Evolutionary conservation across 2,113 vertebrate genomes (phyloP).

Genomic region (Calyptommatus sinebrachiatus): DNA sequence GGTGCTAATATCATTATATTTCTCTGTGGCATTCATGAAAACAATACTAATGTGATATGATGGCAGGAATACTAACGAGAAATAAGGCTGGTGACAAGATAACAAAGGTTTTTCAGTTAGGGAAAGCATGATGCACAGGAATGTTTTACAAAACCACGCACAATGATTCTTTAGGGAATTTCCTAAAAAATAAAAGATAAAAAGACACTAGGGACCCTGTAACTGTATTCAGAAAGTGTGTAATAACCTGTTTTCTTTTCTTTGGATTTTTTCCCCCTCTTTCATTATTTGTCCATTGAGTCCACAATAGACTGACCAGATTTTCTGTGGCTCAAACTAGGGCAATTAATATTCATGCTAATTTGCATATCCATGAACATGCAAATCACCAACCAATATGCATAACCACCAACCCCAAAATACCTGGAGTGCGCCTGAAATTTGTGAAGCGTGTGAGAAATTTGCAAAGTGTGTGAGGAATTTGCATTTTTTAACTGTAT

Average conservation of each 20-base stretch:
- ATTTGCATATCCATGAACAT: too few relatives aligned
- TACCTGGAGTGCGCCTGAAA: too few relatives aligned
- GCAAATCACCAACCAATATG: too few relatives aligned
- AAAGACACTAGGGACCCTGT: neutral
- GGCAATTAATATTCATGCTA: too few relatives aligned
- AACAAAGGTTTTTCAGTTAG: slow-evolving; percentile 32
- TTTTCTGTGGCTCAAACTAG: too few relatives aligned
- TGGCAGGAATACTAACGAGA: slow-evolving; percentile 58
- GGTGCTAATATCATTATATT: slow-evolving; percentile 63
- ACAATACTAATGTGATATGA: slow-evolving; percentile 65
- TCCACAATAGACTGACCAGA: too few relatives aligned
- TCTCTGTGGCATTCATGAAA: slow-evolving; percentile 69
- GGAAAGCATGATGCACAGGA: slow-evolving; percentile 43
- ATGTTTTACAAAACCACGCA: slow-evolving; percentile 38
- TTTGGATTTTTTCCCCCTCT: too few relatives aligned
- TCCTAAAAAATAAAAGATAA: neutral
- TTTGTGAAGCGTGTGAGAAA: too few relatives aligned
- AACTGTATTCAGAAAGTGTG: neutral
- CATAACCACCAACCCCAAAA: too few relatives aligned
- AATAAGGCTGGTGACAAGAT: slow-evolving; percentile 50
- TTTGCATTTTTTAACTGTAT: too few relatives aligned
- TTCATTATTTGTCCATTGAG: too few relatives aligned
- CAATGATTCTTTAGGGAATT: slow-evolving; percentile 8
- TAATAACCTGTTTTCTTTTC: neutral
- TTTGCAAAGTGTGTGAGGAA: too few relatives aligned